phyloP scores from a whole-genome alignment of 2,113 vertebrate genomes.

The Mugil cephalus region DNA sequence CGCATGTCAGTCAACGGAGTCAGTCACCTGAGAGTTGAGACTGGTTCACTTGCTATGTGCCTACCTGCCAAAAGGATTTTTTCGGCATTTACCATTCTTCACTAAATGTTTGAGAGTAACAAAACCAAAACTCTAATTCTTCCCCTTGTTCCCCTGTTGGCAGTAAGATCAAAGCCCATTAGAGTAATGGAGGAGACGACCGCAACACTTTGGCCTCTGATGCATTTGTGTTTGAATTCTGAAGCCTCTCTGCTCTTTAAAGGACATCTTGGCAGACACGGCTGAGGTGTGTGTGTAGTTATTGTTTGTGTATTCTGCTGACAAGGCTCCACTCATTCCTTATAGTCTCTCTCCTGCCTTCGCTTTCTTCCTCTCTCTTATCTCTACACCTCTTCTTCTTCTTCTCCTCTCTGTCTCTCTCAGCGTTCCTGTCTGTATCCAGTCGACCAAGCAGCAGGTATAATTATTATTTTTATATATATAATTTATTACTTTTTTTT shows the following conservation, averaged over 20 bases:
- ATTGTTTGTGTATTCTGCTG: conserved; percentile 34
- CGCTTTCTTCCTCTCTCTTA: not conserved
- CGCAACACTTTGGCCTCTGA: conserved; percentile 28
- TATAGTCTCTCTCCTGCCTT: not conserved
- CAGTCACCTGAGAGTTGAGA: too few relatives aligned
- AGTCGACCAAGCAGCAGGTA: conserved; percentile 21
- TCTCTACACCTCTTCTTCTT: not conserved
- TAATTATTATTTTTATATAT: not conserved
- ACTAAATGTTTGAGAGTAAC: too few relatives aligned
- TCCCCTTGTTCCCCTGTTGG: conserved; percentile 2
- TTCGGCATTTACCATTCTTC: too few relatives aligned
- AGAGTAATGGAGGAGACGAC: conserved; percentile 36
- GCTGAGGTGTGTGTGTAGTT: conserved; percentile 8
- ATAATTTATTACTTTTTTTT: not conserved
- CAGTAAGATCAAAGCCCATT: conserved; percentile 40
- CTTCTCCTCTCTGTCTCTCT: not conserved
- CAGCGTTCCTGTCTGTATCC: not conserved
- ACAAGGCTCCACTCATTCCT: conserved; percentile 10
- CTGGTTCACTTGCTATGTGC: too few relatives aligned
- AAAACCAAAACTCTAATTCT: too few relatives aligned
- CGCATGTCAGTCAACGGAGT: too few relatives aligned
- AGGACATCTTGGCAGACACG: conserved; percentile 47
- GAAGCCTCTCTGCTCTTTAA: conserved; percentile 48
- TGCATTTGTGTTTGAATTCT: conserved; percentile 33
- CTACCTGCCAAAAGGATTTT: too few relatives aligned